phyloP scores from a whole-genome alignment of 2,888 invertebrate genomes.

The Lycaena phlaeas region DNA sequence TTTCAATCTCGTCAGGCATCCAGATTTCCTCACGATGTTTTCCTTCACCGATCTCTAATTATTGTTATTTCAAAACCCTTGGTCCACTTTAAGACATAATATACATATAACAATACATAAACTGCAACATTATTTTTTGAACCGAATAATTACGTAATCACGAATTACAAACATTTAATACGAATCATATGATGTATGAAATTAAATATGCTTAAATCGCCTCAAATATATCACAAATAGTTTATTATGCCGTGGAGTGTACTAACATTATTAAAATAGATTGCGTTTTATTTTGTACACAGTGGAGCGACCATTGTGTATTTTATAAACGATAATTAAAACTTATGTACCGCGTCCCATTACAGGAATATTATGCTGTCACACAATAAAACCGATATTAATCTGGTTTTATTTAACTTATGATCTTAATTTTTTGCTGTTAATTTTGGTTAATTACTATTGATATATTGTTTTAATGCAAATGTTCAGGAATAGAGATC shows the following conservation, averaged over 20 bases:
- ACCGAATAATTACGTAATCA: too few relatives aligned
- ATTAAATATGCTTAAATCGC: neutral
- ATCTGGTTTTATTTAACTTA: constrained; percentile 15
- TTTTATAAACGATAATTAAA: constrained; percentile 17
- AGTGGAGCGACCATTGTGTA: neutral
- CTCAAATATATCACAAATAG: neutral
- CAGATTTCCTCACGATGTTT: too few relatives aligned
- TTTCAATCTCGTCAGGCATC: too few relatives aligned
- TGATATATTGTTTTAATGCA: too few relatives aligned
- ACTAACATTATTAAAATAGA: constrained; percentile 3
- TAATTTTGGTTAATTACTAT: too few relatives aligned
- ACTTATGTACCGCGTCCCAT: constrained; percentile 18
- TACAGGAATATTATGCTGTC: constrained; percentile 17
- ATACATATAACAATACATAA: too few relatives aligned
- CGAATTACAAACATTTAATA: neutral
- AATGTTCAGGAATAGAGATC: too few relatives aligned
- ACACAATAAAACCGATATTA: constrained; percentile 18
- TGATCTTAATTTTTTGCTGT: neutral
- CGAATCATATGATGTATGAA: neutral
- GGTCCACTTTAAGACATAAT: too few relatives aligned
- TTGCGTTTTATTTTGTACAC: constrained; percentile 4
- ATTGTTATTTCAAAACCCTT: too few relatives aligned
- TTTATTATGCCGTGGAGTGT: constrained; percentile 6
- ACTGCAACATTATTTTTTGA: too few relatives aligned
- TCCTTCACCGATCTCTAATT: too few relatives aligned